These are phyloP conservation scores for Caenorhabditis sp. DNA, from an alignment of 2,888 invertebrate species.

Conservation along the genomic window DNA sequence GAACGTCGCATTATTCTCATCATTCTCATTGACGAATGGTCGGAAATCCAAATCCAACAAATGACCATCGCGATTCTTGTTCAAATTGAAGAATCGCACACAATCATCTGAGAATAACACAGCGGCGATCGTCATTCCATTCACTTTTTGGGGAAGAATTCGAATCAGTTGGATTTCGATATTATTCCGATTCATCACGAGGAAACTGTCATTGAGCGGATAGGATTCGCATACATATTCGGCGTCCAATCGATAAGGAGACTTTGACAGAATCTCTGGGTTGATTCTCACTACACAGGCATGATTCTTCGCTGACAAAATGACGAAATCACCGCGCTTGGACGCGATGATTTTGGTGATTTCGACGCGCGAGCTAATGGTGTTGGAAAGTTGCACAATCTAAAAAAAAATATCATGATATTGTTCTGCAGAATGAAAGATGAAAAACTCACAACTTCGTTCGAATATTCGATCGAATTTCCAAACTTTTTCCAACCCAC, in stretches of 20 bases:
- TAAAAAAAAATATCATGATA: too few species aligned
- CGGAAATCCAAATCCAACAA: constrained; percentile 29
- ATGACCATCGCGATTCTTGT: constrained; percentile 10
- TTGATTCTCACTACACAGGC: constrained; percentile 19
- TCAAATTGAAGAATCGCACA: constrained; percentile 27
- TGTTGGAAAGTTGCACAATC: constrained; percentile 16
- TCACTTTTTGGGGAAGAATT: constrained; percentile 13
- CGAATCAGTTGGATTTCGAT: constrained; percentile 7
- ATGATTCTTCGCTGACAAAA: constrained; percentile 8
- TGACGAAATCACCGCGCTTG: constrained; percentile 10
- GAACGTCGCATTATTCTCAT: constrained; percentile 2
- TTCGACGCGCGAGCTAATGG: constrained; percentile 8
- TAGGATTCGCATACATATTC: constrained; percentile 15
- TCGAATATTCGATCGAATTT: constrained; percentile 16
- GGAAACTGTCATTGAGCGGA: constrained; percentile 28
- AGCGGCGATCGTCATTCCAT: constrained; percentile 11
- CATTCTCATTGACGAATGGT: constrained; percentile 5
- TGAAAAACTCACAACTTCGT: constrained; percentile 34
- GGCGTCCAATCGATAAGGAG: background rate
- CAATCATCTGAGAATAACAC: constrained; percentile 26
- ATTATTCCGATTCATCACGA: constrained; percentile 9
- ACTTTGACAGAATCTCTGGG: constrained; percentile 18
- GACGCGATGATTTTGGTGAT: constrained; percentile 19
- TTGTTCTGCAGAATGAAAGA: too few species aligned
- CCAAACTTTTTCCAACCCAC: constrained; percentile 22